Evolutionary conservation across 2,113 vertebrate species (phyloP).

Genomic region (Percopsis transmontana): DNA sequence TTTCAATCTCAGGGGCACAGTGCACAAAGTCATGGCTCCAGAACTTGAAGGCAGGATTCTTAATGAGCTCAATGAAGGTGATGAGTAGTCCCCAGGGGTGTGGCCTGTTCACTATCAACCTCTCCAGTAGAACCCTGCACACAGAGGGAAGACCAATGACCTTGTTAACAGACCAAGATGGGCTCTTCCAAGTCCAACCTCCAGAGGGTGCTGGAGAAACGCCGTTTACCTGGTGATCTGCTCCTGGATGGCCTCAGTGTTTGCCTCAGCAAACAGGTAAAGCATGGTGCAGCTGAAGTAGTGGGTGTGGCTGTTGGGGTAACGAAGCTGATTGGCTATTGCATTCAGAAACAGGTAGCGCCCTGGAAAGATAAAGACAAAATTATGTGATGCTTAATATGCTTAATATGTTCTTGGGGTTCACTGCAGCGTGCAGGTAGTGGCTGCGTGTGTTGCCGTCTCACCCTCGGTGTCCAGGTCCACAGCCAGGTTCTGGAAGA

Average conservation of each 20-base stretch:
- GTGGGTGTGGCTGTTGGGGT: conserved; percentile 99
- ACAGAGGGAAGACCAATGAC: background rate
- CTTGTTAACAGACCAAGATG: background rate
- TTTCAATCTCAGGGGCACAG: conserved; percentile 98
- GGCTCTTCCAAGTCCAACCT: background rate
- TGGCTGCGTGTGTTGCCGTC: conserved; percentile 5
- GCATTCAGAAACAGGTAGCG: conserved; percentile 98
- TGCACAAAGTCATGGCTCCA: conserved; percentile 99
- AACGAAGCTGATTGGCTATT: conserved; percentile 97
- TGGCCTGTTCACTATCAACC: conserved; percentile 98
- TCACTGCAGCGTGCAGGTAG: no score
- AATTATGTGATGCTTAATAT: background rate
- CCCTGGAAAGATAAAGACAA: conserved; percentile 71
- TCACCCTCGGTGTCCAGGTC: conserved; percentile 98
- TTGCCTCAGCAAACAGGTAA: conserved; percentile 97
- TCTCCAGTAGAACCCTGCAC: conserved; percentile 92
- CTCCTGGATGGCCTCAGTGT: conserved; percentile 98
- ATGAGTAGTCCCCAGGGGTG: conserved; percentile 99
- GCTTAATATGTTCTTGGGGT: no score
- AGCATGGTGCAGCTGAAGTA: conserved; percentile 99
- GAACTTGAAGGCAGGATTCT: conserved; percentile 99
- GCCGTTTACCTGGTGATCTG: conserved; percentile 97
- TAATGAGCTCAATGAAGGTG: conserved; percentile 99
- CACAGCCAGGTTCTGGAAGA: conserved; percentile 98
- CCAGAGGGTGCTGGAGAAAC: no score